Evolutionary conservation across 2,113 vertebrate species (phyloP).

Genomic region (Scatophagus argus): DNA sequence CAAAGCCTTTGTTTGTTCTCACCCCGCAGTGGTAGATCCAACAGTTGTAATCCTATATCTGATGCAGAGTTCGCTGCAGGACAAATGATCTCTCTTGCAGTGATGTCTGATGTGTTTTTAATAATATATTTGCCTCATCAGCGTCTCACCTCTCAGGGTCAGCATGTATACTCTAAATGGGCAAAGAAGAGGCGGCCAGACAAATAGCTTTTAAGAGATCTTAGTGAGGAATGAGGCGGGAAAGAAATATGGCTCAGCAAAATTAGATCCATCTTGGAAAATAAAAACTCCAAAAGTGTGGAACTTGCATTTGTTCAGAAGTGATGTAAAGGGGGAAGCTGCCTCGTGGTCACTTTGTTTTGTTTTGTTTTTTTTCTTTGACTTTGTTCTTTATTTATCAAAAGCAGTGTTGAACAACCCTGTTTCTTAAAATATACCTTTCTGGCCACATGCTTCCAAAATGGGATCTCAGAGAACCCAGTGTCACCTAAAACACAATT

Average conservation of each 20-base stretch:
- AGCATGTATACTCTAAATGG: constrained; percentile 54
- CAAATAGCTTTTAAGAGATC: constrained; percentile 68
- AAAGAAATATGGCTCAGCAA: constrained; percentile 62
- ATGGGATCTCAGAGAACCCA: not conserved
- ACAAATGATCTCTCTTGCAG: constrained; percentile 45
- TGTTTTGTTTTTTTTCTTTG: too few species aligned
- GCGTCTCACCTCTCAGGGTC: constrained; percentile 65
- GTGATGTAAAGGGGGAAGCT: constrained; percentile 5
- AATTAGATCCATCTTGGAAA: constrained; percentile 46
- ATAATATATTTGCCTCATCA: constrained; percentile 80
- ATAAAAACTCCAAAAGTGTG: constrained; percentile 30
- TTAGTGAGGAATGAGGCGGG: constrained; percentile 44
- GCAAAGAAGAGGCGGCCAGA: constrained; percentile 51
- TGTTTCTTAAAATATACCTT: not conserved
- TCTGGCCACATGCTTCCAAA: too few species aligned
- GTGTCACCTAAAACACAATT: not conserved
- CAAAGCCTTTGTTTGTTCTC: not conserved
- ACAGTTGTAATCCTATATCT: constrained; percentile 34
- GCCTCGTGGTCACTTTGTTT: not conserved
- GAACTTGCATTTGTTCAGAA: constrained; percentile 35
- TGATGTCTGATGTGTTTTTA: constrained; percentile 76
- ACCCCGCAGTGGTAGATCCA: constrained; percentile 1
- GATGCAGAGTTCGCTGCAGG: constrained; percentile 22
- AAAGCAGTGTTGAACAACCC: not conserved
- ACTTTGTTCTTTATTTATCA: not conserved